Evolutionary conservation across 2,797 vertebrate species (phyloP).

Genomic region (Balearica regulorum): DNA sequence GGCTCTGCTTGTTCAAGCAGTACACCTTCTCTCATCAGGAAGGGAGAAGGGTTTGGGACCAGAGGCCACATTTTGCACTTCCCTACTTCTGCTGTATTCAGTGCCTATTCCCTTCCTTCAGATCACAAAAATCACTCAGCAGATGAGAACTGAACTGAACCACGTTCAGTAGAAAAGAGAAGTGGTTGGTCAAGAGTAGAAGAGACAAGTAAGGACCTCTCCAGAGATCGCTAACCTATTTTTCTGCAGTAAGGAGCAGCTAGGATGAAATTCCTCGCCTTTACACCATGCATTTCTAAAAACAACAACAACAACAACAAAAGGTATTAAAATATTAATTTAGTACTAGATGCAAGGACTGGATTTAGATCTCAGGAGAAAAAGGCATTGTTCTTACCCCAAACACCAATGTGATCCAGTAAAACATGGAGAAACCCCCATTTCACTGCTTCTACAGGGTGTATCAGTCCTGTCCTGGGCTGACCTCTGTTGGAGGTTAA

Average conservation of each 20-base stretch:
- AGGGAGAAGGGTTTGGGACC: not conserved
- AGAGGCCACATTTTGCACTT: not conserved
- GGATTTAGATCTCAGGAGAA: not conserved
- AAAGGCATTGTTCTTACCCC: not conserved
- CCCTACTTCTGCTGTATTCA: not conserved
- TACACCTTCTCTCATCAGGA: not conserved
- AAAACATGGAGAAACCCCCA: not conserved
- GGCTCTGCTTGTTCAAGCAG: not conserved
- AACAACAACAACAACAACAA: not conserved
- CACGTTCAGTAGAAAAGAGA: not conserved
- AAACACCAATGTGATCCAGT: not conserved
- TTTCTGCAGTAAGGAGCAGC: not conserved
- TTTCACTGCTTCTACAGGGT: not conserved
- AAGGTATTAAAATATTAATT: not conserved
- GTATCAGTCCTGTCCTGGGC: not conserved
- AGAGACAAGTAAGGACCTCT: constrained; percentile 9
- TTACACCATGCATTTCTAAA: not conserved
- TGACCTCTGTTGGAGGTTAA: not conserved
- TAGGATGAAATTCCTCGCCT: not conserved
- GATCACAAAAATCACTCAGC: not conserved
- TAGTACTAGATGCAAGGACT: not conserved
- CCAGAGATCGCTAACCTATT: constrained; percentile 17
- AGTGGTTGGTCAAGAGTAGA: not conserved
- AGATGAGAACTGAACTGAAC: not conserved
- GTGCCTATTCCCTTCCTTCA: not conserved